Percentiles rank a stretch among this genome's conserved stretches.
Conservation (phyloP, 2,113 vertebrate species). For the Zonotrichia leucophrys region DNA sequence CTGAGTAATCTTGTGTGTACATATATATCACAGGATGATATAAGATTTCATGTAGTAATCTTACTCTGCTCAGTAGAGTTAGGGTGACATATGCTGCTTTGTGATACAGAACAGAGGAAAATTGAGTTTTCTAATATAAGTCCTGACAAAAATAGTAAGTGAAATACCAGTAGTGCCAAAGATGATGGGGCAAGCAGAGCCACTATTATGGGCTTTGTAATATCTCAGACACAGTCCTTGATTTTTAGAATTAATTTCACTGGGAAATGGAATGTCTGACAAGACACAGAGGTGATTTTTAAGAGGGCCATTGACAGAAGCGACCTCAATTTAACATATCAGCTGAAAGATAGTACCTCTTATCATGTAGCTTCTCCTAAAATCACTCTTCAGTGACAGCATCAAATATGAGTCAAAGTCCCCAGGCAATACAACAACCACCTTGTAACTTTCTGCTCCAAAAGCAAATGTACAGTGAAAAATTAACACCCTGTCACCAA, state of each 20-base stretch:
- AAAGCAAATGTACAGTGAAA: background rate
- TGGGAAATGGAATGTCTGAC: constrained; percentile 49
- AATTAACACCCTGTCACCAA: background rate
- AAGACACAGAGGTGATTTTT: constrained; percentile 55
- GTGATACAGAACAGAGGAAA: constrained; percentile 43
- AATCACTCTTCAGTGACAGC: constrained; percentile 49
- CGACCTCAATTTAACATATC: constrained; percentile 51
- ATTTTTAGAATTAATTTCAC: constrained; percentile 55
- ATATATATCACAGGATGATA: constrained; percentile 49
- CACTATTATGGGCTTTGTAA: background rate
- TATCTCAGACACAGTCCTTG: constrained; percentile 54
- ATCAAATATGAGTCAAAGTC: background rate
- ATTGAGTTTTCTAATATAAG: constrained; percentile 51
- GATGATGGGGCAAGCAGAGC: constrained; percentile 4
- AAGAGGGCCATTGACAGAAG: constrained; percentile 51
- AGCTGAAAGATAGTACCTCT: constrained; percentile 26
- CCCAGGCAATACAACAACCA: background rate
- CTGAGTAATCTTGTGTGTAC: constrained; percentile 45
- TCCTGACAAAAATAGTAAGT: constrained; percentile 48
- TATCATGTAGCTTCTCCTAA: background rate
- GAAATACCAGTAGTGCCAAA: constrained; percentile 21
- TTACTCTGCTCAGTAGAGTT: constrained; percentile 32
- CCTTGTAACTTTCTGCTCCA: background rate
- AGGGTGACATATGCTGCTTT: constrained; percentile 54
- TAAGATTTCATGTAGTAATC: constrained; percentile 44